A percentile compares a stretch with the other conserved stretches of the same genome.
These are phyloP conservation scores for Petrolisthes cinctipes DNA, from an alignment of 2,888 invertebrate genomes.

Conservation along the genomic window DNA sequence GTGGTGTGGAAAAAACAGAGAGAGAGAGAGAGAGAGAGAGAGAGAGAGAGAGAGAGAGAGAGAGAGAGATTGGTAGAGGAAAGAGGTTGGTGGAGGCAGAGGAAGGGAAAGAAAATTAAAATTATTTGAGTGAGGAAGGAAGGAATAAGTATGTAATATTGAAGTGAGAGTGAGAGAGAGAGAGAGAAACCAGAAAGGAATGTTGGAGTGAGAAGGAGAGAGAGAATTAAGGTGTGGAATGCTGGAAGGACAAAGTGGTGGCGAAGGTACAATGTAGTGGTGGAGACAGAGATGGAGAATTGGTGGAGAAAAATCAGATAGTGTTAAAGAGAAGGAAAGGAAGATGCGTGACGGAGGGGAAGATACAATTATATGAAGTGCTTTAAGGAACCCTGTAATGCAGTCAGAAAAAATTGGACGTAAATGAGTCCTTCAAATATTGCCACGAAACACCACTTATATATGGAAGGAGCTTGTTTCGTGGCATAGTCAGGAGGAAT, in stretches of 20 bases:
- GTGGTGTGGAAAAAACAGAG: neutral
- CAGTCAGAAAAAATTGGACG: no score
- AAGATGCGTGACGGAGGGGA: no score
- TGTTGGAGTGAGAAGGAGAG: neutral
- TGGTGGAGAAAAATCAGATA: neutral
- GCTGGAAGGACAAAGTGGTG: constrained; percentile 5
- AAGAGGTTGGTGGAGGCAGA: neutral
- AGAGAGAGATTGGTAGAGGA: neutral
- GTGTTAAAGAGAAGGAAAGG: no score
- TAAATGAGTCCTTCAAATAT: no score
- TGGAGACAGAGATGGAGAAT: neutral
- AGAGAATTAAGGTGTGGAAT: constrained; percentile 2
- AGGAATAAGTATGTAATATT: neutral
- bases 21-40: neutral
- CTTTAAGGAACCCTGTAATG: no score
- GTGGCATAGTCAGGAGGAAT: no score
- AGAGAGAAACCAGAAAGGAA: neutral
- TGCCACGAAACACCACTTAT: no score
- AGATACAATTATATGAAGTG: no score
- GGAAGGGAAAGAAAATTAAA: neutral
- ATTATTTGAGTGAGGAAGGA: neutral
- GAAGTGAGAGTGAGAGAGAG: neutral
- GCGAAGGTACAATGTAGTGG: constrained; percentile 2
- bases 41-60: neutral
- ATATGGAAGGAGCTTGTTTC: no score